phyloP scores from a whole-genome alignment of 2,113 vertebrate genomes.

The Bungarus multicinctus region DNA sequence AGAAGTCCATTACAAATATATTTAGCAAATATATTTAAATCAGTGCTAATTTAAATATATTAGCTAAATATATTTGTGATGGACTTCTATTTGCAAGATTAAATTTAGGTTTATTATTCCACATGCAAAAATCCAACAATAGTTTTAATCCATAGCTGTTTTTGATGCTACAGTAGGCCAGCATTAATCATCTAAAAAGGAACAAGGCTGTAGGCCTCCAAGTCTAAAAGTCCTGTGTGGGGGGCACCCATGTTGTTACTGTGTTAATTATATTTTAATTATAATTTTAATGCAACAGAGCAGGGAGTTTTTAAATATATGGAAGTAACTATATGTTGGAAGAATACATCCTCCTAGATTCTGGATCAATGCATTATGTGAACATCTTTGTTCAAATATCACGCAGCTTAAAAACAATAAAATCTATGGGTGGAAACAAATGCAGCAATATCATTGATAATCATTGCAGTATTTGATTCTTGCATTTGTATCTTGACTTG shows the following conservation, averaged over 20 bases:
- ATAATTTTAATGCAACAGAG: background rate
- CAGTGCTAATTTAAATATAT: background rate
- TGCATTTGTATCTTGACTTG: background rate
- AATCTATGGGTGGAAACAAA: background rate
- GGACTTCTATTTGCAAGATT: background rate
- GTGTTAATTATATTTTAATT: background rate
- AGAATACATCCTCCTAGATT: background rate
- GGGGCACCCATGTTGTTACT: background rate
- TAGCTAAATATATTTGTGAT: background rate
- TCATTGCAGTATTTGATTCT: background rate
- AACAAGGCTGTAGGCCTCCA: background rate
- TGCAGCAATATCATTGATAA: background rate
- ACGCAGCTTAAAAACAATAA: background rate
- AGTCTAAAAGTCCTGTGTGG: background rate
- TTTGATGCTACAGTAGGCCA: background rate
- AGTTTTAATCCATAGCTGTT: background rate
- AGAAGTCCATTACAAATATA: background rate
- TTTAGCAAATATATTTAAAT: background rate
- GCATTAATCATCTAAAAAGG: background rate
- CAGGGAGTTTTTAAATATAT: background rate
- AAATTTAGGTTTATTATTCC: background rate
- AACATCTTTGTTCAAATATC: background rate
- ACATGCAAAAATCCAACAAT: background rate
- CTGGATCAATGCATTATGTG: background rate
- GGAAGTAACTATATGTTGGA: background rate